phyloP scores from a whole-genome alignment of 2,797 vertebrate genomes.

The Gymnothorax javanicus region DNA sequence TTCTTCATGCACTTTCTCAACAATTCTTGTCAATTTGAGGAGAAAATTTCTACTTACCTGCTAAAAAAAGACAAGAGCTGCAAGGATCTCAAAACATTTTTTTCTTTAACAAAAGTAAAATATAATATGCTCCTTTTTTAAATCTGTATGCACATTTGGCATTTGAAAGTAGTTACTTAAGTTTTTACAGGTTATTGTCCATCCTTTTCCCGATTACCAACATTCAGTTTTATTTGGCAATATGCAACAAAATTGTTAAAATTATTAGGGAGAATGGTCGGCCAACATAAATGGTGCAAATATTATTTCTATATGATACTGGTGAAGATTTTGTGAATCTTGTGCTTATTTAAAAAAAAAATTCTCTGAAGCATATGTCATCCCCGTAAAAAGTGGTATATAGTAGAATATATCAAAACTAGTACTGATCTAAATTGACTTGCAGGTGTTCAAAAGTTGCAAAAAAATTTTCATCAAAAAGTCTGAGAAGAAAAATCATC shows the following conservation, averaged over 20 bases:
- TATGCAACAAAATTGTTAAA: no score
- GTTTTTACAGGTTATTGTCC: no score
- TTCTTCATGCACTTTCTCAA: constrained; percentile 60
- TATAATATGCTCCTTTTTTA: no score
- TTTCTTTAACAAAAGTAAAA: neutral
- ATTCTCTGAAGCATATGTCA: neutral
- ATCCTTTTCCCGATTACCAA: no score
- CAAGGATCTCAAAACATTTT: constrained; percentile 2
- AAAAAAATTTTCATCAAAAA: neutral
- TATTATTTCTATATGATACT: neutral
- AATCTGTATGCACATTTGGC: no score
- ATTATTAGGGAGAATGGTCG: no score
- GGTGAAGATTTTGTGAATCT: neutral
- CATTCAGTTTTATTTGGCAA: no score
- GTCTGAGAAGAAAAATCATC: neutral
- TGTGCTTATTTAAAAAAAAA: neutral
- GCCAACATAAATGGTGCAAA: no score
- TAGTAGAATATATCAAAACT: neutral
- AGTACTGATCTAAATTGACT: neutral
- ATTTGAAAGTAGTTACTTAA: no score
- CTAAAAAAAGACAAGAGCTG: constrained; percentile 52
- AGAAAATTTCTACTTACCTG: constrained; percentile 57
- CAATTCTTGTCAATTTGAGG: constrained; percentile 66
- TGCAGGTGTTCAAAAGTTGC: neutral
- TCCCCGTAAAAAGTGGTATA: neutral